phyloP scores from a whole-genome alignment of 2,888 invertebrate species.

The Morpho helenor region DNA sequence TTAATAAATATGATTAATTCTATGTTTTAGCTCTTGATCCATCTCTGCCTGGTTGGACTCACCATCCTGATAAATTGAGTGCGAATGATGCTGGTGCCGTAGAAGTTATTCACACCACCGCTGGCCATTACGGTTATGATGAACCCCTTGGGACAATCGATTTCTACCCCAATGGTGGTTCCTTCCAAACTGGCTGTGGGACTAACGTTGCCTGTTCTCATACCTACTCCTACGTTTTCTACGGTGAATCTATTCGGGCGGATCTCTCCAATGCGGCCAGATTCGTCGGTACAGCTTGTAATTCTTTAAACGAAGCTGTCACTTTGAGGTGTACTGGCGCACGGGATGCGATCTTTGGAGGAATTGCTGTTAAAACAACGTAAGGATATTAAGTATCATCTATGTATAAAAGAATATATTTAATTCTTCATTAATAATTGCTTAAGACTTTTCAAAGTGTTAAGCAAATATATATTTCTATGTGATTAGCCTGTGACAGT shows the following conservation, averaged over 20 bases:
- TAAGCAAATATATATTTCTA: too few relatives aligned
- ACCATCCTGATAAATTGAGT: constrained; percentile 49
- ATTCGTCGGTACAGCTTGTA: constrained; percentile 60
- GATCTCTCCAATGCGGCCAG: constrained; percentile 32
- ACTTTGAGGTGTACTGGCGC: constrained; percentile 42
- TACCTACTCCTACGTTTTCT: constrained; percentile 47
- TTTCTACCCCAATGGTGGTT: constrained; percentile 67
- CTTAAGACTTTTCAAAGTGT: too few relatives aligned
- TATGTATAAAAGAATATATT: not conserved
- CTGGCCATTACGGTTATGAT: constrained; percentile 57
- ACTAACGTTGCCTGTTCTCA: constrained; percentile 47
- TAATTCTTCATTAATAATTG: too few relatives aligned
- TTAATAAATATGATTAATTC: not conserved
- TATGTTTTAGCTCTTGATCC: constrained; percentile 60
- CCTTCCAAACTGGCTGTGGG: constrained; percentile 51
- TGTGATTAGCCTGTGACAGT: too few relatives aligned
- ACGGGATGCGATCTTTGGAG: constrained; percentile 51
- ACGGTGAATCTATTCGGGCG: constrained; percentile 54
- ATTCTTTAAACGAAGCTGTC: constrained; percentile 44
- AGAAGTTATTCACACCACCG: constrained; percentile 62
- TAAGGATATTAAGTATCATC: constrained; percentile 37
- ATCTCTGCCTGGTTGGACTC: constrained; percentile 62
- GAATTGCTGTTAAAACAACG: constrained; percentile 36
- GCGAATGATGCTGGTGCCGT: constrained; percentile 52
- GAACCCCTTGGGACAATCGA: constrained; percentile 57